phyloP scores from a whole-genome alignment of 2,113 vertebrate species.

The Prochilodus magdalenae region DNA sequence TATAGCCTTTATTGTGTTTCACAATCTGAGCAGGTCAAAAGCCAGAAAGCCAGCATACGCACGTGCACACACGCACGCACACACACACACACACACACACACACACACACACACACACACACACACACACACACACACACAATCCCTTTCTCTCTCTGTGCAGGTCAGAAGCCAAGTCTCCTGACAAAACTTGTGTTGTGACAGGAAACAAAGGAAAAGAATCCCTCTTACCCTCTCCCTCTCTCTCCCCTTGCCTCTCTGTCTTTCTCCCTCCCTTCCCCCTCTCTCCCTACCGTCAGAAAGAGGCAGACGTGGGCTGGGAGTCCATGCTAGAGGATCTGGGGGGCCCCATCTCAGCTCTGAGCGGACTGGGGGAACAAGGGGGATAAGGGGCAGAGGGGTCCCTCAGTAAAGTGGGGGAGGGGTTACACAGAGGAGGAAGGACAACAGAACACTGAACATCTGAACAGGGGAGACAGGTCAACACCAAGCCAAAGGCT shows the following conservation, averaged over 20 bases:
- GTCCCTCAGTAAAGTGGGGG: conserved; percentile 23
- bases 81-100: background rate
- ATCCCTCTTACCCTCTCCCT: conserved; percentile 9
- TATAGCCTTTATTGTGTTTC: background rate
- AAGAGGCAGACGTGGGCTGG: conserved; percentile 25
- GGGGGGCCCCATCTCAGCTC: conserved; percentile 9
- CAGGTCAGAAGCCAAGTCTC: conserved; percentile 40
- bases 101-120: background rate
- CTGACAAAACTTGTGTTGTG: conserved; percentile 36
- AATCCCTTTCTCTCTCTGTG: conserved; percentile 9
- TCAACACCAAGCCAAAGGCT: conserved; percentile 11
- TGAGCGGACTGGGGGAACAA: background rate
- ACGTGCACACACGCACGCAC: background rate
- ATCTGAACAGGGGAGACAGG: conserved; percentile 16
- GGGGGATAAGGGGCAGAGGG: conserved; percentile 14
- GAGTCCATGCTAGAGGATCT: conserved; percentile 10
- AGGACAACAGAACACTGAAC: conserved; percentile 12
- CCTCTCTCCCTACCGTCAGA: conserved; percentile 23
- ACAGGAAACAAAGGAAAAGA: conserved; percentile 50
- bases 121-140: background rate
- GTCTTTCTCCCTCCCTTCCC: background rate
- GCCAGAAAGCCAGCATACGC: background rate
- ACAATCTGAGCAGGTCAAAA: conserved; percentile 31
- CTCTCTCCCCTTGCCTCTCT: background rate
- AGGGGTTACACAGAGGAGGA: conserved; percentile 1